A percentile compares a stretch with the other conserved stretches of the same genome.
These are phyloP conservation scores for Nyleta sp. DNA, from an alignment of 2,888 invertebrate species.

Conservation along the genomic window DNA sequence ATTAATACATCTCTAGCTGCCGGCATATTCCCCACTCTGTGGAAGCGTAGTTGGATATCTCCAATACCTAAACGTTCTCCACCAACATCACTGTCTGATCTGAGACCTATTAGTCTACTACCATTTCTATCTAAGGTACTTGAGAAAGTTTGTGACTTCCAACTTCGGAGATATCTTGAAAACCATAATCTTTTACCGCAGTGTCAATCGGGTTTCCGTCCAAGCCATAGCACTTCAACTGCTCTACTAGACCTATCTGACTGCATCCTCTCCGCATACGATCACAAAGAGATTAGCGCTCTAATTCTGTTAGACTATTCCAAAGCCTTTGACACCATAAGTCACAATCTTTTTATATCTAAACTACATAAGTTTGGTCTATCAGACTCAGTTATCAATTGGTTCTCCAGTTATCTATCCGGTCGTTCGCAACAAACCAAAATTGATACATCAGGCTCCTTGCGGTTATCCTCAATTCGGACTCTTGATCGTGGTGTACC, in stretches of 20 bases:
- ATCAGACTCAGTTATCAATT: no score
- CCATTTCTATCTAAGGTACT: slow-evolving; percentile 11
- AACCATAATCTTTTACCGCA: not conserved
- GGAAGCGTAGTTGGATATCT: slow-evolving; percentile 9
- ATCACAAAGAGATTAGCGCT: not conserved
- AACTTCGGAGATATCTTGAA: not conserved
- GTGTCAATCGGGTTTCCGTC: slow-evolving; percentile 5
- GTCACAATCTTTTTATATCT: not conserved
- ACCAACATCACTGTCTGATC: not conserved
- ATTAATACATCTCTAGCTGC: not conserved
- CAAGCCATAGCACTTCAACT: not conserved
- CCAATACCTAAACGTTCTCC: slow-evolving; percentile 1
- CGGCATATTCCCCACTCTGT: not conserved
- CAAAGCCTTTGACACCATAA: slow-evolving; percentile 1
- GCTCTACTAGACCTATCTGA: not conserved
- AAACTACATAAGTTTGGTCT: no score
- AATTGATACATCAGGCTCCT: no score
- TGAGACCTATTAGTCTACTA: slow-evolving; percentile 12
- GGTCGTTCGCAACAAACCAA: no score
- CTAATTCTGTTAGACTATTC: not conserved
- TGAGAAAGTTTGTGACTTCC: not conserved
- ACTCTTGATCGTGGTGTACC: not conserved
- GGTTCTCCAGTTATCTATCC: no score
- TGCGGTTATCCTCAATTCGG: not conserved
- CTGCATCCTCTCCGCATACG: not conserved